Base-by-base conservation (phyloP, 2,888 invertebrate genomes). In the Cepaea hortensis region DNA sequence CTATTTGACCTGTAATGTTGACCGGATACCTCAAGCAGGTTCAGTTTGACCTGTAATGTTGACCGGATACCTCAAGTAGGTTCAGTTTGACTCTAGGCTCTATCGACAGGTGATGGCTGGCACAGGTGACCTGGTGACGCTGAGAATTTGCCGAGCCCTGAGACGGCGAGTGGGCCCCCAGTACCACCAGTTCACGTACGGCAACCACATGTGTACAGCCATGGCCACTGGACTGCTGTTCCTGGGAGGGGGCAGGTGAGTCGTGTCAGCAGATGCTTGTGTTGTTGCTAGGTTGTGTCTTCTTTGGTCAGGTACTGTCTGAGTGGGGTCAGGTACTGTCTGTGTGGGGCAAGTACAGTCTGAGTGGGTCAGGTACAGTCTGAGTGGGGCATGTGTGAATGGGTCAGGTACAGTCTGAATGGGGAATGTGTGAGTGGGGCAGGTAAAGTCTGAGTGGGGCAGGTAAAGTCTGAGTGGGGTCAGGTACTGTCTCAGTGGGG, bases 181-280 rank as follows among this genome's bases (percentile, higher is more conserved):
- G 50, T 91, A 93, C 87, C 91, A 90, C 70, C 96, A 96, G 81
- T 96, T 97, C 72, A 97, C 97, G 82, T 98, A 98, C 94, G 97
- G 98, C 50, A 97, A 97, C 18, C 97, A 99, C 95, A 96, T 99
- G 96, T 98, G 98, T 20, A 97, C 97, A n/a, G 98, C 98, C 94
- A 97, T 98, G 97, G 97, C 98, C 0, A 95, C 98, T 73, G 99
- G 99, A 0, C 96, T 99, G 89, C 95, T 99, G 75, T 99, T 98
- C 95, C 95, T 99, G 81, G 99, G 99, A 11, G 98, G 98, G 48
- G 98, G 99, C 0, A 96, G 98, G 90, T 98, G 96, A 88, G 90
- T 87, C 20, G 0, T 61, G 3, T 46, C 20, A 23, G 7, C n/a
- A n/a, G 23, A 3, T 23, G 72, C 11, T n/a, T 23, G 23, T 6